Evolutionary conservation across 2,888 invertebrate genomes (phyloP), one percentile per base, ranked within the genome.

Genomic region (Spatulosminthurus flaviceps): DNA sequence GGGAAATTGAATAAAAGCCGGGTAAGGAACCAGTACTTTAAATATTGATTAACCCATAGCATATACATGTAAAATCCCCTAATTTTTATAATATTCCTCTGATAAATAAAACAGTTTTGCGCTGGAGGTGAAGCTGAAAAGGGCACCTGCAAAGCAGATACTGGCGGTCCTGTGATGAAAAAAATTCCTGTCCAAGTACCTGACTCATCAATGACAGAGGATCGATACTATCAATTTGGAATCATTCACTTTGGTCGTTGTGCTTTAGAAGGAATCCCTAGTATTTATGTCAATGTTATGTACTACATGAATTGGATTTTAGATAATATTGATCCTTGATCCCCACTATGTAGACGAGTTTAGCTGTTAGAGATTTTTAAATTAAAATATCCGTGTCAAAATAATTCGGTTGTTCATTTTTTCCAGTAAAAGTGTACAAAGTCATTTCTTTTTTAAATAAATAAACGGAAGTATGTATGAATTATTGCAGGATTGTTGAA

Each of bases 281-380:
- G 74, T 21, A 80, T 83, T 24, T 82, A 76, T 64, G 81, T 81
- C 0, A 84, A 82, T 64, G 81, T 83, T 9, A 42, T 84, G 16
- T 82, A 81, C 34, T 81, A 79, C 78, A 79, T 84, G 77, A 80
- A 81, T 9, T 84, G 84, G 84, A 84, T 84, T 51, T 42, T 84
- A 24, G 79, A 84, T 11, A 29, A 61, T 22, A 71, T 78, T n/a
- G 73, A 60, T 5, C 73, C 73, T 4, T 73, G 22, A 73, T 13
- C n/a, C n/a, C 5, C 7, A 9, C 13, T 41, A 41, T 13, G 41
- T 41, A 41, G 41, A 41, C 7, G 41, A 9, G 13, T 41, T 41
- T 41, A n/a, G n/a, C n/a, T n/a, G n/a, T n/a, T n/a, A n/a, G n/a
- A n/a, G n/a, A n/a, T n/a, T n/a, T n/a, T n/a, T n/a, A n/a, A n/a